These are phyloP conservation scores for Dunckerocampus dactyliophorus DNA, from an alignment of 2,113 vertebrate genomes.

Conservation along the genomic window DNA sequence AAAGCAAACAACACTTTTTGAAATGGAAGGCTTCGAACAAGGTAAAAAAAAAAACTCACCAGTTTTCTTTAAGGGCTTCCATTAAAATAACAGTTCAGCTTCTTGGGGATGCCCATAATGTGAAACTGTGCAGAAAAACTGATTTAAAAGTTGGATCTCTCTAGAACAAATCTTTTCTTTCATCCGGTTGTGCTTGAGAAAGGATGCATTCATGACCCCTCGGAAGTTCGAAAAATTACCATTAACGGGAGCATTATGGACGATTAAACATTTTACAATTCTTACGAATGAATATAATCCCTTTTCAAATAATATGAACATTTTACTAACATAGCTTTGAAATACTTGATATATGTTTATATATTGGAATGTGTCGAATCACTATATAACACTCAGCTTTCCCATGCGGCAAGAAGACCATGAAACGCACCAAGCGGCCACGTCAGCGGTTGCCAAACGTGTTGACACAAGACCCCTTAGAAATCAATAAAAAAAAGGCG, in stretches of 20 bases:
- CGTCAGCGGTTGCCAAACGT: constrained; percentile 52
- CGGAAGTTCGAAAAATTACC: neutral
- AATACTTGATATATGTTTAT: neutral
- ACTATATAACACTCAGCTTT: accelerated
- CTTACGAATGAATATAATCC: neutral
- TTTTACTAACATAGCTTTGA: neutral
- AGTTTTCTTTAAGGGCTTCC: neutral
- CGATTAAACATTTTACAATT: too few relatives aligned
- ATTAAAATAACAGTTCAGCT: neutral
- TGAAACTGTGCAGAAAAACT: neutral
- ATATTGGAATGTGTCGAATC: neutral
- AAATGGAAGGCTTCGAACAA: too few relatives aligned
- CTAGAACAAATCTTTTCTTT: neutral
- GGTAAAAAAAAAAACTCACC: neutral
- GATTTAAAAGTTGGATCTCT: neutral
- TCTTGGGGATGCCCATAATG: constrained; percentile 22
- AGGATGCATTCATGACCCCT: constrained; percentile 1
- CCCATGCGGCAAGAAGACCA: neutral
- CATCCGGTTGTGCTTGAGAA: neutral
- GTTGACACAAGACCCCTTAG: neutral
- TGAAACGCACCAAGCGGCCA: constrained; percentile 47
- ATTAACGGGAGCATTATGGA: accelerated
- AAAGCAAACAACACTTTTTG: neutral
- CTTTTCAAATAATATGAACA: too few relatives aligned
- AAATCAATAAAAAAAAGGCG: neutral